Evolutionary conservation across 2,888 invertebrate genomes (phyloP).

Genomic region (Diarsia brunnea): DNA sequence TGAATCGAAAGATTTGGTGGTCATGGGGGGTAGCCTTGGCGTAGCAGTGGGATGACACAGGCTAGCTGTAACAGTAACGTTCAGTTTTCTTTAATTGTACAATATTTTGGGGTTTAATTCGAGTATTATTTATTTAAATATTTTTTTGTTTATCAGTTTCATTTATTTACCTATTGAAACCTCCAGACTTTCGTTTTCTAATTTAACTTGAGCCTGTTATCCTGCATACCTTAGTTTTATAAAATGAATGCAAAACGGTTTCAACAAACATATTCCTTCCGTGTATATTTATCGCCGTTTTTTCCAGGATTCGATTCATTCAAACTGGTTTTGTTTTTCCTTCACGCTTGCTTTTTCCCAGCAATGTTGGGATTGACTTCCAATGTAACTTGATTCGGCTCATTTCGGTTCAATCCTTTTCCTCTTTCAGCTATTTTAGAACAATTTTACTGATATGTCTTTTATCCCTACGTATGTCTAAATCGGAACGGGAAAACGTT

Average conservation of each 20-base stretch:
- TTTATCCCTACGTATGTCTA: neutral
- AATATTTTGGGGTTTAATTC: neutral
- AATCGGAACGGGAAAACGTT: neutral
- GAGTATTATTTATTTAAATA: no score
- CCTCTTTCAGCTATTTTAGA: conserved; percentile 16
- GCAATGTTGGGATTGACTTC: conserved; percentile 8
- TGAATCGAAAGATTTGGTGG: no score
- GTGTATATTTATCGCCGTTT: neutral
- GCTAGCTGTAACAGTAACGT: no score
- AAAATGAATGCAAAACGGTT: neutral
- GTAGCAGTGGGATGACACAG: no score
- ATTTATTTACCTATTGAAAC: no score
- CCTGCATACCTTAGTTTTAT: neutral
- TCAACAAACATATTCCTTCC: neutral
- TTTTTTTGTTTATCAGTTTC: no score
- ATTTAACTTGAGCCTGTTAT: no score
- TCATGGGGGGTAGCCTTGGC: no score
- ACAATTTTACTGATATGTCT: neutral
- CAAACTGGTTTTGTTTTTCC: conserved; percentile 4
- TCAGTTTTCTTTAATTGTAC: neutral
- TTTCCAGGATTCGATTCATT: neutral
- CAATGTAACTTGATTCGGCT: conserved; percentile 30
- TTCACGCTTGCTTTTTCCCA: neutral
- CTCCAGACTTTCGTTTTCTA: no score
- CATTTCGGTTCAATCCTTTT: conserved; percentile 18